phyloP scores from a whole-genome alignment of 37 sponge, comb jelly and placozoan species.

The Dysidea cf. avara region DNA sequence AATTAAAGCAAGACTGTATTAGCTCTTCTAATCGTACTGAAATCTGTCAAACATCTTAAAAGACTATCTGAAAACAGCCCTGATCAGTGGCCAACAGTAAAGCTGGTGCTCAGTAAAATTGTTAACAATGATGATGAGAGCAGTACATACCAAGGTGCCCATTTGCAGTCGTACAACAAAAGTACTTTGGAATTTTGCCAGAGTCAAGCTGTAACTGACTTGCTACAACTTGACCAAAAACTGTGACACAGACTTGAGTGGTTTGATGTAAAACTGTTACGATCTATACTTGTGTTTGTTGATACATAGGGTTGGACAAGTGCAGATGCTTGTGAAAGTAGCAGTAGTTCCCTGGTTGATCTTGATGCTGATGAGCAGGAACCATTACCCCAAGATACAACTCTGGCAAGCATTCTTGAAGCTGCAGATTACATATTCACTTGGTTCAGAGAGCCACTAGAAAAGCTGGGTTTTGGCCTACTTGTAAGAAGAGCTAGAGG shows the following conservation, averaged over 20 bases:
- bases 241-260: slow-evolving; percentile 36
- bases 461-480: slow-evolving; percentile 15
- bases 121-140: neutral
- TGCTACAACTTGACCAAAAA: slow-evolving; percentile 28
- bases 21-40: slow-evolving; percentile 43
- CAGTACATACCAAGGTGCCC: slow-evolving; percentile 35
- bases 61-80: slow-evolving; percentile 3
- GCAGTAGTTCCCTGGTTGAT: slow-evolving; percentile 8
- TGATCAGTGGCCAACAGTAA: slow-evolving; percentile 27
- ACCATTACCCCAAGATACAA: no score
- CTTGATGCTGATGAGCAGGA: slow-evolving; percentile 14
- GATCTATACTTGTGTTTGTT: slow-evolving; percentile 38
- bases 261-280: slow-evolving; percentile 38
- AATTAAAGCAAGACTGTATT: slow-evolving; percentile 24
- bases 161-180: slow-evolving; percentile 6
- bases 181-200: neutral
- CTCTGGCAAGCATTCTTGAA: slow-evolving; percentile 23
- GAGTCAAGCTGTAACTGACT: slow-evolving; percentile 18
- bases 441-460: slow-evolving; percentile 49
- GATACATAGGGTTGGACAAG: slow-evolving; percentile 38
- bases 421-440: slow-evolving; percentile 46
- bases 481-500: slow-evolving; percentile 47
- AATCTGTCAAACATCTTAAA: slow-evolving; percentile 18
- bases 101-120: slow-evolving; percentile 21
- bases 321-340: neutral